Evolutionary conservation across 2,113 vertebrate genomes (phyloP).

Genomic region (Electrona antarctica): DNA sequence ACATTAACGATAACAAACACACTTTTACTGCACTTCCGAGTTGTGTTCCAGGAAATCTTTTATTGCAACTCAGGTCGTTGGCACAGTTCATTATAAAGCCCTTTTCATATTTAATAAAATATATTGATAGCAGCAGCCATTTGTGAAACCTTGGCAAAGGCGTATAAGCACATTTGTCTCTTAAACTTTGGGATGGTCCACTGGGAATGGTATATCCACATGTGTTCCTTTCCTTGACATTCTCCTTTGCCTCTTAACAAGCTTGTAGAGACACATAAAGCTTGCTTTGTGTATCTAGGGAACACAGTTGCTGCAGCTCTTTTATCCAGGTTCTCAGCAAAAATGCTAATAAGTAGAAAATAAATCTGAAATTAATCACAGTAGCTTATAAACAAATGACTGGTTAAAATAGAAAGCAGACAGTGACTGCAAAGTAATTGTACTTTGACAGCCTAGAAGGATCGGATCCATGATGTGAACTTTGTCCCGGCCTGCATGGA

Average conservation of each 20-base stretch:
- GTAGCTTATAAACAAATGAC: conserved; percentile 11
- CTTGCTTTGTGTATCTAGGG: conserved; percentile 41
- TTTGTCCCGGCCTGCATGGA: conserved; percentile 35
- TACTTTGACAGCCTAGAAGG: conserved; percentile 18
- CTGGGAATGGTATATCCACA: conserved; percentile 64
- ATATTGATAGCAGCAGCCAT: conserved; percentile 61
- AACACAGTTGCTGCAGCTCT: conserved; percentile 61
- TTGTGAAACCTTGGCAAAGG: conserved; percentile 33
- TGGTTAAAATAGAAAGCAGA: conserved; percentile 24
- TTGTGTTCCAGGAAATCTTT: conserved; percentile 72
- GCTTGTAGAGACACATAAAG: conserved; percentile 69
- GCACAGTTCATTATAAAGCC: conserved; percentile 59
- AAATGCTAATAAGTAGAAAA: conserved; percentile 53
- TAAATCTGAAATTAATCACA: conserved; percentile 51
- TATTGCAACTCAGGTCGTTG: conserved; percentile 60
- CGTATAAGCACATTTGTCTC: conserved; percentile 52
- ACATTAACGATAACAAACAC: conserved; percentile 53
- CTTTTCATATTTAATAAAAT: conserved; percentile 68
- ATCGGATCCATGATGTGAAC: conserved; percentile 27
- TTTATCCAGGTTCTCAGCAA: conserved; percentile 42
- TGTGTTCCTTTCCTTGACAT: conserved; percentile 65
- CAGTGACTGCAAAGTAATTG: conserved; percentile 25
- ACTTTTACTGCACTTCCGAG: conserved; percentile 71
- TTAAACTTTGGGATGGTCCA: conserved; percentile 56
- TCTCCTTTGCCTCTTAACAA: conserved; percentile 71